Conservation (phyloP, 2,113 vertebrate species). For the Gallinago undulata region DNA sequence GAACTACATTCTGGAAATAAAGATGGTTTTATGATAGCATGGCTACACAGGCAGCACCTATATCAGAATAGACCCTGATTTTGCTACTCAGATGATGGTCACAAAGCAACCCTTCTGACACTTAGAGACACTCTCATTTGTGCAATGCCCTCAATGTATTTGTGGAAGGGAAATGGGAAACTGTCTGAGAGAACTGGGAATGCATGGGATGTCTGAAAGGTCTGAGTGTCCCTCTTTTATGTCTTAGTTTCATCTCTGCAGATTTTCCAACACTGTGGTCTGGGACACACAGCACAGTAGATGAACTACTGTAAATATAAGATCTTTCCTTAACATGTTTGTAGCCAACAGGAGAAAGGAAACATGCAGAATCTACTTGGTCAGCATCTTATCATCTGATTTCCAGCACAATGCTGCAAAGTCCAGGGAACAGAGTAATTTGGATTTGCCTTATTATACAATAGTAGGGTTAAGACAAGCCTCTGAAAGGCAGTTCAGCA, state of each 20-base stretch:
- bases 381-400: not conserved
- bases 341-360: not conserved
- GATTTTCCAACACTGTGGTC: not conserved
- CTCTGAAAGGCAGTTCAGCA: not conserved
- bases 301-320: not conserved
- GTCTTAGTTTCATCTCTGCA: not conserved
- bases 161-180: not conserved
- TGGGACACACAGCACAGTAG: not conserved
- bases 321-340: not conserved
- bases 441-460: not conserved
- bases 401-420: not conserved
- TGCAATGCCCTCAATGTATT: not conserved
- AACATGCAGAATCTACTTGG: not conserved
- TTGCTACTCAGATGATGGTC: not conserved
- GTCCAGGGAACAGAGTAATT: not conserved
- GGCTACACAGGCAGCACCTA: not conserved
- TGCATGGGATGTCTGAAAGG: not conserved
- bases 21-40: not conserved
- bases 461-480: not conserved
- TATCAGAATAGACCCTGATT: not conserved
- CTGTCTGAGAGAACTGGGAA: not conserved
- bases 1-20: not conserved
- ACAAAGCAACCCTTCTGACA: not conserved
- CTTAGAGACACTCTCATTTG: fast-evolving
- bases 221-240: not conserved